phyloP scores from a whole-genome alignment of 1,140 invertebrate species.

The Dryas iulia region DNA sequence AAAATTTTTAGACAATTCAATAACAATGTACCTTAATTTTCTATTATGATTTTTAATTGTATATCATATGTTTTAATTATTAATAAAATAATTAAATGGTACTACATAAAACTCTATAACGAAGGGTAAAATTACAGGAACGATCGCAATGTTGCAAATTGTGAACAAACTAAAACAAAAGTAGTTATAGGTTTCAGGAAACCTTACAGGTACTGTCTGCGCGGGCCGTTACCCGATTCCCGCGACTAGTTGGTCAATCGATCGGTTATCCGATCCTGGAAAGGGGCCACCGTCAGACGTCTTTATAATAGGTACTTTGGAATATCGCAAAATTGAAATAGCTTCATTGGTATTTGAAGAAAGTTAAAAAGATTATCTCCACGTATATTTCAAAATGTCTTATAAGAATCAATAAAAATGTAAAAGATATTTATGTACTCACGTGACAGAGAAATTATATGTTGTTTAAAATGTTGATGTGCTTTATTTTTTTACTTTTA shows the following conservation, averaged over 20 bases:
- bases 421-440: too few relatives aligned
- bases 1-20: too few relatives aligned
- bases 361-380: too few relatives aligned
- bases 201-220: slow-evolving; percentile 56
- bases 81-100: too few relatives aligned
- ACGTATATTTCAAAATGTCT: too few relatives aligned
- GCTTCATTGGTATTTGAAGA: background rate
- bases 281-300: slow-evolving; percentile 16
- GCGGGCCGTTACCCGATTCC: slow-evolving; percentile 40
- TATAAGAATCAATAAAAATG: background rate
- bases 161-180: slow-evolving; percentile 43
- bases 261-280: slow-evolving; percentile 11
- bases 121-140: slow-evolving; percentile 24
- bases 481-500: too few relatives aligned
- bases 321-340: slow-evolving; percentile 18
- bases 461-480: too few relatives aligned
- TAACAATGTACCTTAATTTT: too few relatives aligned
- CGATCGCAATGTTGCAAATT: slow-evolving; percentile 37
- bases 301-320: slow-evolving; percentile 8
- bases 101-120: too few relatives aligned
- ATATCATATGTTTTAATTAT: too few relatives aligned
- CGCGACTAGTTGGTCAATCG: slow-evolving; percentile 37
- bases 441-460: too few relatives aligned
- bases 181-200: slow-evolving; percentile 61
- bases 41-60: too few relatives aligned